phyloP scores from a whole-genome alignment of 2,113 vertebrate species.

The Dicrurus megarhynchus region DNA sequence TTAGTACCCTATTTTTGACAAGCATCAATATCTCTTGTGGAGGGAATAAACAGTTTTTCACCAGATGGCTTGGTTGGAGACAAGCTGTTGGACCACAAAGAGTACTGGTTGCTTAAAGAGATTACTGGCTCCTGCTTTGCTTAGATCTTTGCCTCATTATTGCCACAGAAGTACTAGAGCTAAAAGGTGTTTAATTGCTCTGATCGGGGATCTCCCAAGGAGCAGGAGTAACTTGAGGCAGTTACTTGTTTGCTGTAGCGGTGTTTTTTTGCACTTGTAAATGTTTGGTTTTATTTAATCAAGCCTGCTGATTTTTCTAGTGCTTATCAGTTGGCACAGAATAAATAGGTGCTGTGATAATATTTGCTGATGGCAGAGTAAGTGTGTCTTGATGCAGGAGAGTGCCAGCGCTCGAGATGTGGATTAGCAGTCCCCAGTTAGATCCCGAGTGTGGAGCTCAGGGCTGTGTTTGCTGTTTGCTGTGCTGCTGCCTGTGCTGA shows the following conservation, averaged over 20 bases:
- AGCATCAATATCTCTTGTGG: neutral
- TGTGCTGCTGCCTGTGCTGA: neutral
- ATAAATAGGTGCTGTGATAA: neutral
- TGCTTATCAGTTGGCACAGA: neutral
- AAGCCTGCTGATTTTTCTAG: neutral
- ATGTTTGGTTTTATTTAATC: neutral
- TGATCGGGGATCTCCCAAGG: neutral
- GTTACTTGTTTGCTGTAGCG: neutral
- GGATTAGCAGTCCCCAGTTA: neutral
- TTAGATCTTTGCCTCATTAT: neutral
- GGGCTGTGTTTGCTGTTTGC: neutral
- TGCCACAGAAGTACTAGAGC: neutral
- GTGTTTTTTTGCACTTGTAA: neutral
- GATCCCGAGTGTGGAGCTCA: accelerated
- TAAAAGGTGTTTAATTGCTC: neutral
- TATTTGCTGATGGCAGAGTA: neutral
- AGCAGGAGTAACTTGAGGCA: neutral
- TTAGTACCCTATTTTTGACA: neutral
- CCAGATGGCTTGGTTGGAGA: neutral
- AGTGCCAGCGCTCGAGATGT: neutral
- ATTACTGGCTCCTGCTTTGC: neutral
- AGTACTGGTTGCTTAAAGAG: neutral
- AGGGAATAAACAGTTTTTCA: neutral
- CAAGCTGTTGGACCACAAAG: neutral
- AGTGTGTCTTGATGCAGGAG: neutral